These are phyloP conservation scores for Chloropsis cyanopogon DNA, from an alignment of 2,113 vertebrate genomes.

Conservation along the genomic window DNA sequence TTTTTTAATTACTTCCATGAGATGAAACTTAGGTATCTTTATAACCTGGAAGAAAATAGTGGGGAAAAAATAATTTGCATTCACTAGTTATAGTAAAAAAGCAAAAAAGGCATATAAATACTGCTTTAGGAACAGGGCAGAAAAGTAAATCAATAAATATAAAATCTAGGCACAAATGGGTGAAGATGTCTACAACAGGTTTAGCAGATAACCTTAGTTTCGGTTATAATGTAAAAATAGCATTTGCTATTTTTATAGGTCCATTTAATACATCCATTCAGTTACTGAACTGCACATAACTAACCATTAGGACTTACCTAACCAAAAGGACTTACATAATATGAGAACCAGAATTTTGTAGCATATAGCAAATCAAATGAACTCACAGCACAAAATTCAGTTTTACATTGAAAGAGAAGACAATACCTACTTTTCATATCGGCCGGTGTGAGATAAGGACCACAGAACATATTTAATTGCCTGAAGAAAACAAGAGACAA, in stretches of 20 bases:
- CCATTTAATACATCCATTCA: not conserved
- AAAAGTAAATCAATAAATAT: not conserved
- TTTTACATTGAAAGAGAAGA: not conserved
- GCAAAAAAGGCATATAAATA: not conserved
- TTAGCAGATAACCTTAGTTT: not conserved
- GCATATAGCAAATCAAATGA: not conserved
- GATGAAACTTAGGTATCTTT: not conserved
- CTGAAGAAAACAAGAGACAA: constrained; percentile 59
- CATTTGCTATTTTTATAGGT: no score
- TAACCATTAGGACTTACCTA: no score
- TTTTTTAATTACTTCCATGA: not conserved
- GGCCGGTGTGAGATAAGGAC: constrained; percentile 35
- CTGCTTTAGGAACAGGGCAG: not conserved
- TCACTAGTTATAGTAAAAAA: not conserved
- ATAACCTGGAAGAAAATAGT: not conserved
- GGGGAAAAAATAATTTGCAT: not conserved
- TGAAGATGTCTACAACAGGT: not conserved
- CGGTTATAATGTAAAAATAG: not conserved
- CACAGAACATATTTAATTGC: constrained; percentile 48
- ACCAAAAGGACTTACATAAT: not conserved
- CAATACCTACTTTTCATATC: constrained; percentile 58
- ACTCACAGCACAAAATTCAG: not conserved
- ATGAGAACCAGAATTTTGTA: not conserved
- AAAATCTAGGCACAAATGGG: not conserved
- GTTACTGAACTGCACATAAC: not conserved